Conservation (phyloP, 2,797 vertebrate species). For the Amniataba percoides region DNA sequence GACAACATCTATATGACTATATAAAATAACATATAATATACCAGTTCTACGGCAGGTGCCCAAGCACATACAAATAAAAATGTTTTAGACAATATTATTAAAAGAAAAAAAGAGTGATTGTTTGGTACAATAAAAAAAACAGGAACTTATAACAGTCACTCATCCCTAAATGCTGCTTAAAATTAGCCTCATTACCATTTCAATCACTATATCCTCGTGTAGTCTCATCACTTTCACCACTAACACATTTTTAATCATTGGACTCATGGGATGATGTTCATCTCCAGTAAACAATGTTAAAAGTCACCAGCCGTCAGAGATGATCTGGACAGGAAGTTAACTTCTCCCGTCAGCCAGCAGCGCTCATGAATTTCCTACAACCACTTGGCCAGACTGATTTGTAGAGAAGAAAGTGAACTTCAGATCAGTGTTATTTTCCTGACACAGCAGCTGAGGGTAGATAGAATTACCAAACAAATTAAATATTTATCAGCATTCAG, state of each 20-base stretch:
- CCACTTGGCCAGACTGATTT: not conserved
- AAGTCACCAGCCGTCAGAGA: not conserved
- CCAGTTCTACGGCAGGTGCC: too few species aligned
- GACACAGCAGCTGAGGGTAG: not conserved
- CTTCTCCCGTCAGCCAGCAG: not conserved
- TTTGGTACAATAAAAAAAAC: not conserved
- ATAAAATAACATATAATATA: too few species aligned
- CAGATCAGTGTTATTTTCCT: slow-evolving; percentile 1
- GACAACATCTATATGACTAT: too few species aligned
- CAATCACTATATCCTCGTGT: not conserved
- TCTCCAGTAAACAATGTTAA: not conserved
- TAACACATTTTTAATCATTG: slow-evolving; percentile 2
- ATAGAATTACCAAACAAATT: slow-evolving; percentile 19
- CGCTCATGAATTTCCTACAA: not conserved
- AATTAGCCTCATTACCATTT: not conserved
- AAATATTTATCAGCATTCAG: slow-evolving; percentile 42
- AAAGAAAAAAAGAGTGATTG: not conserved
- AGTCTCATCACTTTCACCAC: not conserved
- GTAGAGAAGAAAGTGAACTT: slow-evolving; percentile 31
- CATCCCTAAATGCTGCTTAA: not conserved
- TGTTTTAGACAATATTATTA: not conserved
- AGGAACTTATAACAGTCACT: not conserved
- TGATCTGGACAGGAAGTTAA: not conserved
- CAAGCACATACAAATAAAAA: not conserved
- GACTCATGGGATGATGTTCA: not conserved